A percentile compares a stretch with the other conserved stretches of the same genome.
phyloP scores from a whole-genome alignment of 2,888 invertebrate genomes.

The Catocala nupta region DNA sequence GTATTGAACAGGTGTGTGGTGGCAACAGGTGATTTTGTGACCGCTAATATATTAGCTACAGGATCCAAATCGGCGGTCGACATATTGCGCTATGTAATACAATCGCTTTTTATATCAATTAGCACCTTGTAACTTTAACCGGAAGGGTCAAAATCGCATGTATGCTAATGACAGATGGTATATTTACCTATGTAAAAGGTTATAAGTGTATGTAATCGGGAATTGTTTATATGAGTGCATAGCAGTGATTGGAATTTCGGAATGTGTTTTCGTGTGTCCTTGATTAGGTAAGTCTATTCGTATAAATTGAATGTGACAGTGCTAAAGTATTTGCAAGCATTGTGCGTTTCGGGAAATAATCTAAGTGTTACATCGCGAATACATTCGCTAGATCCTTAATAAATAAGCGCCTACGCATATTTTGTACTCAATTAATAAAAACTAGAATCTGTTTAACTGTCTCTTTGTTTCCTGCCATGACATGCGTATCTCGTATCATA shows the following conservation, averaged over 20 bases:
- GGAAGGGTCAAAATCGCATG: constrained; percentile 50
- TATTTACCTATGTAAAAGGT: constrained; percentile 58
- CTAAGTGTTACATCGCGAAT: constrained; percentile 50
- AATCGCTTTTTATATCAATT: constrained; percentile 39
- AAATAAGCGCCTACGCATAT: constrained; percentile 13
- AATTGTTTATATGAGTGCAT: constrained; percentile 54
- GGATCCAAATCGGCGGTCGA: constrained; percentile 78
- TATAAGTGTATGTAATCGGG: constrained; percentile 54
- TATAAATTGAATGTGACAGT: constrained; percentile 44
- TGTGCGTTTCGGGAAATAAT: constrained; percentile 40
- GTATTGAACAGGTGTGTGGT: constrained; percentile 80
- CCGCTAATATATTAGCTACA: constrained; percentile 82
- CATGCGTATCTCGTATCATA: no score
- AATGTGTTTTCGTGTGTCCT: constrained; percentile 57
- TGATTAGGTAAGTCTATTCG: constrained; percentile 34
- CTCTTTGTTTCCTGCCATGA: no score
- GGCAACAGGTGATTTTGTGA: constrained; percentile 84
- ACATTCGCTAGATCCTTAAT: constrained; percentile 29
- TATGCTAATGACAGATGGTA: constrained; percentile 62
- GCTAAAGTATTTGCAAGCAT: constrained; percentile 39
- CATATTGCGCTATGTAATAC: constrained; percentile 73
- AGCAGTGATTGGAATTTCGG: constrained; percentile 60
- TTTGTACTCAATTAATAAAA: neutral
- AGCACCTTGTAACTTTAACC: constrained; percentile 20
- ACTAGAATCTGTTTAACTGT: neutral